Evolutionary conservation across 2,113 vertebrate species (phyloP).

Genomic region (Ranitomeya variabilis): DNA sequence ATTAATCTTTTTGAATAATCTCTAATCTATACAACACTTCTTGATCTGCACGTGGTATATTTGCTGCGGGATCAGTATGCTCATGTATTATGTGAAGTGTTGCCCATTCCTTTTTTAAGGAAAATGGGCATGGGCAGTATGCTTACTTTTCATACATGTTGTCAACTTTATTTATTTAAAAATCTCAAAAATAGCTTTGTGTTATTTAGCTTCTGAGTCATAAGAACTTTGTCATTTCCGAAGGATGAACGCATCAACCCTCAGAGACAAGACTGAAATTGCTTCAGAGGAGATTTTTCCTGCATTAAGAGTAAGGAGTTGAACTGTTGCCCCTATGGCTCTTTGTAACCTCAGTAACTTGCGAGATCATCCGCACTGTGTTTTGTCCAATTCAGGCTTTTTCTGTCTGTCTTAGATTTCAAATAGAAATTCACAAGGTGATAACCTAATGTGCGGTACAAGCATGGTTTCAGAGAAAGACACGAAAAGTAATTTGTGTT

Average conservation of each 20-base stretch:
- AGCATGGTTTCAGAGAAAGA: neutral
- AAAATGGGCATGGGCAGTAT: too few species aligned
- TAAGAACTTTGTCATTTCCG: neutral
- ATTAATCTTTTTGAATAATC: too few species aligned
- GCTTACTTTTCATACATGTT: neutral
- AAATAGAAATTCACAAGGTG: neutral
- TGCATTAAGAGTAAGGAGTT: neutral
- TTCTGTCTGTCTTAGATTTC: slow-evolving; percentile 10
- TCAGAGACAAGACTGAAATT: slow-evolving; percentile 16
- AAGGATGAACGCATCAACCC: neutral
- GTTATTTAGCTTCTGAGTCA: neutral
- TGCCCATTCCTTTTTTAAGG: too few species aligned
- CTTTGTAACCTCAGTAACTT: slow-evolving; percentile 25
- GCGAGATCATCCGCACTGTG: neutral
- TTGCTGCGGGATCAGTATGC: too few species aligned
- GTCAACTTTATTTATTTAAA: neutral
- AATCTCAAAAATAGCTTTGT: neutral
- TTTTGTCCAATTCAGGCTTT: slow-evolving; percentile 22
- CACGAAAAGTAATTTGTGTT: neutral
- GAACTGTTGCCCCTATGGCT: slow-evolving; percentile 15
- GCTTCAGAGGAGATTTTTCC: slow-evolving; percentile 4
- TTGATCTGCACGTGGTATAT: too few species aligned
- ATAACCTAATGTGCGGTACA: slow-evolving; percentile 24
- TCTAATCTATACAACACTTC: too few species aligned
- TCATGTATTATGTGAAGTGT: too few species aligned